Evolutionary conservation across 1,140 invertebrate genomes (phyloP).

Genomic region (Polypedilum vanderplanki): DNA sequence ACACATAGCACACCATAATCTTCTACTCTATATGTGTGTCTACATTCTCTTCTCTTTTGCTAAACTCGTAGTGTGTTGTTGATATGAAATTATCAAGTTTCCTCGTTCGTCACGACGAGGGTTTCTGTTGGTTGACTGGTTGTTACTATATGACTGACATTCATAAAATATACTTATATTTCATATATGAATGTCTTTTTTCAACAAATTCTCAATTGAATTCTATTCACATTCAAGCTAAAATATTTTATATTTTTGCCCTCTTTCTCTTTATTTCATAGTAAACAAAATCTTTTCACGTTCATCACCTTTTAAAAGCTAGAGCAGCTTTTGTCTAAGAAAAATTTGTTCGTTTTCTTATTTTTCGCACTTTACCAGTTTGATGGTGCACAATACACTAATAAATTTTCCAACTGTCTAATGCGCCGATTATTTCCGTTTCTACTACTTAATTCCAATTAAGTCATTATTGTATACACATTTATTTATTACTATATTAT

Average conservation of each 20-base stretch:
- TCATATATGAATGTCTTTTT: neutral
- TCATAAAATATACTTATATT: neutral
- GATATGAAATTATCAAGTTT: neutral
- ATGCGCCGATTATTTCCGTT: neutral
- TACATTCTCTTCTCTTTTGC: neutral
- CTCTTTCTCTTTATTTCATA: no score
- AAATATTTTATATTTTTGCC: no score
- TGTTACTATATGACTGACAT: no score
- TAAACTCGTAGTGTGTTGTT: neutral
- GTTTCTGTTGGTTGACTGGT: neutral
- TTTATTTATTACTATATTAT: neutral
- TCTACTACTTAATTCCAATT: neutral
- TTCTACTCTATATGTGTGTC: neutral
- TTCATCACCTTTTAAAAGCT: neutral
- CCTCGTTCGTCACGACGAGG: conserved; percentile 2
- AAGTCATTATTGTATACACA: neutral
- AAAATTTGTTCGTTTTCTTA: neutral
- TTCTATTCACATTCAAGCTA: neutral
- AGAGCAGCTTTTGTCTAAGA: neutral
- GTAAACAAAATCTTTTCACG: neutral
- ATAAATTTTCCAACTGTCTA: neutral
- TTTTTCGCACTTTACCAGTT: neutral
- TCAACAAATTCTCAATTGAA: no score
- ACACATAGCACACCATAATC: neutral
- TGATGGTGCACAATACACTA: neutral